Evolutionary conservation across 1,140 invertebrate species (phyloP), one percentile per base, ranked within the genome.

Genomic region (Carposina sasakii): DNA sequence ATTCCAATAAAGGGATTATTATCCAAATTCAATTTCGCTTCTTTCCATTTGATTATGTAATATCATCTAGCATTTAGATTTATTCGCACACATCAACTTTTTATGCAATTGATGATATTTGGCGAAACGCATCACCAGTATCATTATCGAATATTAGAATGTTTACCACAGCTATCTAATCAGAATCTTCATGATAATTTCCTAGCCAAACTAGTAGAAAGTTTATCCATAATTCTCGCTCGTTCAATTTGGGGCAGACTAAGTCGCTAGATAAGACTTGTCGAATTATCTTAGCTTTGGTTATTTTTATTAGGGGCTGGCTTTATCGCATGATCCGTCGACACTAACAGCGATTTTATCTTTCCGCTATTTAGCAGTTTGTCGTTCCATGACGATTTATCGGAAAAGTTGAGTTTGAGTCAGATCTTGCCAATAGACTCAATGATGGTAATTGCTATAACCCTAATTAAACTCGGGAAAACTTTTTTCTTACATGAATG

Each of bases 191-290:
- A 77, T 83, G 81, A 79, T 79, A 71, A 72, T 74, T 74, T 74
- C 73, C 74, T 72, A 59, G 66, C 62, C 58, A n/a, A n/a, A 63
- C 54, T 30, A 59, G 68, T 71, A 67, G 68, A 68, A 81, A 83
- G 64, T 81, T 83, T 48, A 55, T 60, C 71, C 70, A 83, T 81
- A 81, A 79, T 69, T 81, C 76, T 77, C 56, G 57, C 69, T 71
- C 67, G 63, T 67, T 75, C 69, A 79, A 83, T 83, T 83, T 74
- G 67, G 72, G 71, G 71, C 54, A 48, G 54, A 60, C 72, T 69
- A 67, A 70, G 62, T 69, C 60, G 48, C 50, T 60, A 60, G 77
- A 83, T 83, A 81, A 81, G 76, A 63, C 62, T 41, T 63, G 63
- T 48, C 71, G 67, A 71, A 81, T 83, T 74, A 81, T 78, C 68